Evolutionary conservation across 1,140 invertebrate species (phyloP).

Genomic region (Zaprionus vittiger): DNA sequence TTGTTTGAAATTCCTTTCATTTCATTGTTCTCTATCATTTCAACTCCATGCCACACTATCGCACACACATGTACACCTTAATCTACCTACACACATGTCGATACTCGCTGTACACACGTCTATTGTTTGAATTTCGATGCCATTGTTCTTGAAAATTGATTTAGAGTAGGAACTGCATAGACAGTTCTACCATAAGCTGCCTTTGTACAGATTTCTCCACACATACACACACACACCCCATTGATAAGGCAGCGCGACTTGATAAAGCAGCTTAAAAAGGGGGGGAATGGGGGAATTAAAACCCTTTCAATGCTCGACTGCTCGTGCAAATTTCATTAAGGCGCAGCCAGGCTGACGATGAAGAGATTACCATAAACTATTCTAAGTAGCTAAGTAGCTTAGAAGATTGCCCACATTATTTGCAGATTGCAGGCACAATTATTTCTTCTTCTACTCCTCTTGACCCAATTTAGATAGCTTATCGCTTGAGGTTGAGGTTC

Average conservation of each 20-base stretch:
- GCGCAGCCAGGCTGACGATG: neutral
- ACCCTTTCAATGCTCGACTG: constrained; percentile 8
- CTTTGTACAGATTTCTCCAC: neutral
- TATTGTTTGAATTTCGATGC: constrained; percentile 68
- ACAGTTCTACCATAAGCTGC: constrained; percentile 7
- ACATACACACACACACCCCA: neutral
- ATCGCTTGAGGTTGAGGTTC: neutral
- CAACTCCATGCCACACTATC: constrained; percentile 29
- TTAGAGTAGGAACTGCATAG: constrained; percentile 56
- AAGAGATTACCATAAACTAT: constrained; percentile 29
- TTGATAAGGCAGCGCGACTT: constrained; percentile 20
- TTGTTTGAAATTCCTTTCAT: constrained; percentile 50
- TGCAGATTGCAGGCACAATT: constrained; percentile 2
- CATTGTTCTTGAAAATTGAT: constrained; percentile 71
- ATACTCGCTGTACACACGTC: constrained; percentile 18
- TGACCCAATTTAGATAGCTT: constrained; percentile 10
- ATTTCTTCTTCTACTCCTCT: neutral
- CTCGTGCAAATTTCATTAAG: neutral
- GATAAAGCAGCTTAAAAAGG: constrained; percentile 5
- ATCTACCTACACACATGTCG: constrained; percentile 30
- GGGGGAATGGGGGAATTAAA: neutral
- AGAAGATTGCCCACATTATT: constrained; percentile 21
- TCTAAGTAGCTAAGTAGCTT: constrained; percentile 8
- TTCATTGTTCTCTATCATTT: constrained; percentile 52
- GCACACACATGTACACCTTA: constrained; percentile 46